A percentile compares a stretch with the other conserved stretches of the same genome.
phyloP scores from a whole-genome alignment of 1,140 invertebrate genomes.

The Schlechtendalia chinensis region DNA sequence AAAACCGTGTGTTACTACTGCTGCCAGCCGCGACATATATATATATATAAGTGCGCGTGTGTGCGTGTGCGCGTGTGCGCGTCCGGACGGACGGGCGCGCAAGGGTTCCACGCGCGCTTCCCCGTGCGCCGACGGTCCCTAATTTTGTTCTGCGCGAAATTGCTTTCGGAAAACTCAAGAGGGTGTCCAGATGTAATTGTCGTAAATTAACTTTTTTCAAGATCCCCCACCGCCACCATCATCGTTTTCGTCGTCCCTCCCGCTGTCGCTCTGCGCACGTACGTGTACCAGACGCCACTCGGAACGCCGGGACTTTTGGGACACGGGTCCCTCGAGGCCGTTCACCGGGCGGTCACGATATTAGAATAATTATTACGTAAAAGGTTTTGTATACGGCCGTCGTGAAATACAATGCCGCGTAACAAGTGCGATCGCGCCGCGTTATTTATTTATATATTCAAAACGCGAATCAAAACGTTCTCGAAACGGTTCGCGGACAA shows the following conservation, averaged over 20 bases:
- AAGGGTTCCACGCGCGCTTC: neutral
- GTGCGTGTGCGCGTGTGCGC: neutral
- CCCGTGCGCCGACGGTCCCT: neutral
- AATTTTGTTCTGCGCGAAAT: conserved; percentile 37
- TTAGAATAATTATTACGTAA: conserved; percentile 36
- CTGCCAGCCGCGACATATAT: neutral
- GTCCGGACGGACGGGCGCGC: neutral
- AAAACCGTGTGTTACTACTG: conserved; percentile 43
- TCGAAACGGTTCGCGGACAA: neutral
- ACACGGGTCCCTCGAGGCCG: conserved; percentile 21
- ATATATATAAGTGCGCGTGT: too few relatives aligned
- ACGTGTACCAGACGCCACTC: too few relatives aligned
- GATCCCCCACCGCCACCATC: conserved; percentile 10
- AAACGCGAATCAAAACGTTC: conserved; percentile 17
- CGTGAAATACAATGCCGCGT: neutral
- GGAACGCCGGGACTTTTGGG: neutral
- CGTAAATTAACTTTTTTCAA: conserved; percentile 46
- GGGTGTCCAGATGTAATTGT: conserved; percentile 46
- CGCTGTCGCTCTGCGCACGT: neutral
- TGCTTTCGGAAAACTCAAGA: conserved; percentile 45
- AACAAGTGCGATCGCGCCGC: conserved; percentile 25
- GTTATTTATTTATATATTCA: neutral
- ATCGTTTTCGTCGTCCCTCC: too few relatives aligned
- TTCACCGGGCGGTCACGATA: conserved; percentile 14
- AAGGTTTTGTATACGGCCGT: conserved; percentile 1